Percentiles rank a stretch among this genome's conserved stretches.
Evolutionary conservation across 2,888 invertebrate genomes (phyloP).

Genomic region (Caenorhabditis sinica): DNA sequence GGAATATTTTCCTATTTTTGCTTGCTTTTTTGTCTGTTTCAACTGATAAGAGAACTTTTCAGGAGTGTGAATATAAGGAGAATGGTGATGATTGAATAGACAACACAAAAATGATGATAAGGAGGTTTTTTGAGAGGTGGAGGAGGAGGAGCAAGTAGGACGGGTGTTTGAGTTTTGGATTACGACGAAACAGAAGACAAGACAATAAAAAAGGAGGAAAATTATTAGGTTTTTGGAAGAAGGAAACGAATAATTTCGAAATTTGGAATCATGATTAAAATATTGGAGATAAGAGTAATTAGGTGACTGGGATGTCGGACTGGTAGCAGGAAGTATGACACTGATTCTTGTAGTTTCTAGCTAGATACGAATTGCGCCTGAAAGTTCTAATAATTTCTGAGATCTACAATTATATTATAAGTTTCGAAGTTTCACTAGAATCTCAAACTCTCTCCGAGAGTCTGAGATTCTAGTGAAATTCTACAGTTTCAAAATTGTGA

Average conservation of each 20-base stretch:
- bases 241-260: constrained; percentile 6
- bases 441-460: too few relatives aligned
- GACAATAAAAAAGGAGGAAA: constrained; percentile 34
- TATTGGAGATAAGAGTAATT: not conserved
- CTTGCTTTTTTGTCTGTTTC: not conserved
- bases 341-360: too few relatives aligned
- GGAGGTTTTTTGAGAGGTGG: not conserved
- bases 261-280: not conserved
- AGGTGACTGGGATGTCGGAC: not conserved
- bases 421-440: too few relatives aligned
- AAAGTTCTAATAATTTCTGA: too few relatives aligned
- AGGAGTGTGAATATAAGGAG: not conserved
- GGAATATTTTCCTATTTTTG: constrained; percentile 9
- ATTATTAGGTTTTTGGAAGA: not conserved
- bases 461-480: too few relatives aligned
- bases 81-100: constrained; percentile 9
- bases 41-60: constrained; percentile 23
- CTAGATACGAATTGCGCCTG: too few relatives aligned
- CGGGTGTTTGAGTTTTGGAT: constrained; percentile 61
- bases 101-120: constrained; percentile 31
- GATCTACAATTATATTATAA: too few relatives aligned
- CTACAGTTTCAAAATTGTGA: too few relatives aligned
- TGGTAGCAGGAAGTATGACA: too few relatives aligned
- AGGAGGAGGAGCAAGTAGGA: not conserved
- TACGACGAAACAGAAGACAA: constrained; percentile 60